Evolutionary conservation across 2,113 vertebrate genomes (phyloP), one percentile per base, ranked within the genome.

Genomic region (Ardeotis arabs): DNA sequence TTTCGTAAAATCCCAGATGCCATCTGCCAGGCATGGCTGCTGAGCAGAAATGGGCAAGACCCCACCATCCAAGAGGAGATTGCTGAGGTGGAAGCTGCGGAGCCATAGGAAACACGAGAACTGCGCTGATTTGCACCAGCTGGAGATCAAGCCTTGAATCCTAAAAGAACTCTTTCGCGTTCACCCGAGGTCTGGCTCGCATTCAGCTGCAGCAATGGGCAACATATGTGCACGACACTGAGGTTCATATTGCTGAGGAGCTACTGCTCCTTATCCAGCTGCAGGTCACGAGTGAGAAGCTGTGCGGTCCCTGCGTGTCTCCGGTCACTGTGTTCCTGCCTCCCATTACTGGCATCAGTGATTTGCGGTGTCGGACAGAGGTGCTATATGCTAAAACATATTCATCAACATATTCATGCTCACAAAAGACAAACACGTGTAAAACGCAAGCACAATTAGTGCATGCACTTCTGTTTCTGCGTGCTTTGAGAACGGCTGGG

Each of bases 301-400:
- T 79, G 25, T 5, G 2, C 0, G 0, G 10, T 44, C 35, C 50
- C 39, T 1, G 1, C 1, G 3, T 6, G 2, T 9, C 62, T 53
- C 60, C 1, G 3, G 14, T 55, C 49, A 7, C 50, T 63, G 21
- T 14, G 28, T 39, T 76, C 29, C 22, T 20, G 37, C n/a, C 58
- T 50, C 62, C 47, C 25, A 3, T 17, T 81, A 53, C 55, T 68
- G 49, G 3, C 37, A 45, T 7, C 64, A 69, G 62, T 10, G 33
- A 19, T 52, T 52, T 58, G 62, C 55, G 31, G 23, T 1, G 0
- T 66, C 0, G 2, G 41, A 58, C 68, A 55, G 44, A 55, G 70
- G 31, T 67, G 73, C 21, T 49, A 8, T 11, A 23, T 0, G 5
- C 50, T 84, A 37, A 35, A 90, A 17, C 27, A 72, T 75, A 82